Base-by-base conservation (phyloP, 2,113 vertebrate genomes). In the Canis aureus region DNA sequence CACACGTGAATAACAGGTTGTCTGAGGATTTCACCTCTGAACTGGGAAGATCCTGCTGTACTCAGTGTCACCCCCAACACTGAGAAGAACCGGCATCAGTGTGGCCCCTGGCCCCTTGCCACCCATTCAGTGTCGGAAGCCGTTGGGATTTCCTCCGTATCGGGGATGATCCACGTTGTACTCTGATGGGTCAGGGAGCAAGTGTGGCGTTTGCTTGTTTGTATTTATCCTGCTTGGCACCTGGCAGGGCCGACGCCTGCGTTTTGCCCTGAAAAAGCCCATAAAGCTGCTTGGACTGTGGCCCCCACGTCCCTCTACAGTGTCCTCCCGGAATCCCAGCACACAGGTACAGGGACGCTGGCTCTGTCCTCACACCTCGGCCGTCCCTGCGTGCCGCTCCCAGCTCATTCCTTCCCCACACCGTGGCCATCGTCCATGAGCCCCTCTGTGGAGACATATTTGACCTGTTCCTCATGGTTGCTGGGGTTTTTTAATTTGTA, bases 101-200 rank as follows among this genome's bases (percentile, higher is more conserved):
- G 5, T 1, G 49, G 23, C 5, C 51, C 57, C 13, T 1, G 43
- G 7, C 32, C 66, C 57, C 43, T 20, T 3, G 8, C 22, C 12
- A 0, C 59, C 8, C 32, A 0, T 3, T 60, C 29, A 6, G 4
- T n/a, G 11, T 16, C 2, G 1, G 49, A 25, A 35, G 74, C 7
- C 71, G 23, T n/a, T 1, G 4, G 35, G 83, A 4, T 15, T 35
- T 29, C 74, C 53, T 83, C 23, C 0, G 0, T 1, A 5, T 8
- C 1, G 1, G 23, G 73, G 23, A 7, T 0, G 16, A 51, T 4
- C 27, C 32, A 3, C 7, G 0, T 2, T 4, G 32, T 22, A 2
- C 55, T 73, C 10, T 4, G 16, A 20, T 4, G 23, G 17, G 3
- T 22, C 84, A 29, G 19, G 66, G 23, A 20, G n/a, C 0, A 2